Evolutionary conservation across 2,888 invertebrate genomes (phyloP).

Genomic region (Papilio protenor): DNA sequence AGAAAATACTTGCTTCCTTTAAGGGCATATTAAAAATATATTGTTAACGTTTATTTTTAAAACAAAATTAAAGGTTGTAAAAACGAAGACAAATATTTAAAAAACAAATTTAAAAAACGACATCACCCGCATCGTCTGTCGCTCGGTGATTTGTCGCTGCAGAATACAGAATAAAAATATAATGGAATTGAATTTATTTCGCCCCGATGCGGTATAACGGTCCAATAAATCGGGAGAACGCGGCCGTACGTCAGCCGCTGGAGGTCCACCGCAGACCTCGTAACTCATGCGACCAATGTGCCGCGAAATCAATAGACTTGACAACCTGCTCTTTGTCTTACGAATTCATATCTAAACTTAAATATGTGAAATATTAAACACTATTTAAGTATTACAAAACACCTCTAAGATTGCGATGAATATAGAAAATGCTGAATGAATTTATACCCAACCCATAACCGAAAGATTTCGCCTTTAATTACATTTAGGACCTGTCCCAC

Average conservation of each 20-base stretch:
- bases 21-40: not conserved
- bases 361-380: too few relatives aligned
- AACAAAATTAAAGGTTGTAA: constrained; percentile 9
- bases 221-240: constrained; percentile 78
- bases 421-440: too few relatives aligned
- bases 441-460: too few relatives aligned
- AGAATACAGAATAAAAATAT: constrained; percentile 68
- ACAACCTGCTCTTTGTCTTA: constrained; percentile 52
- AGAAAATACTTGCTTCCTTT: not conserved
- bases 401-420: too few relatives aligned
- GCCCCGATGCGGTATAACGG: constrained; percentile 74
- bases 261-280: constrained; percentile 70
- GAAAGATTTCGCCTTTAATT: too few relatives aligned
- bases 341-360: not conserved
- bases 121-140: constrained; percentile 66
- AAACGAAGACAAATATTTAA: constrained; percentile 27
- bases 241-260: constrained; percentile 65
- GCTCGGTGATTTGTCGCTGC: constrained; percentile 69
- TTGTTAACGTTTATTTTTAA: not conserved
- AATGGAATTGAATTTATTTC: constrained; percentile 75
- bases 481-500: too few relatives aligned
- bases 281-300: constrained; percentile 78
- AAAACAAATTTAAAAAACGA: constrained; percentile 46
- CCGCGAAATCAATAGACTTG: constrained; percentile 81
- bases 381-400: too few relatives aligned